Evolutionary conservation across 2,797 vertebrate species (phyloP), one percentile per base, ranked within the genome.

Genomic region (Mareca strepera): DNA sequence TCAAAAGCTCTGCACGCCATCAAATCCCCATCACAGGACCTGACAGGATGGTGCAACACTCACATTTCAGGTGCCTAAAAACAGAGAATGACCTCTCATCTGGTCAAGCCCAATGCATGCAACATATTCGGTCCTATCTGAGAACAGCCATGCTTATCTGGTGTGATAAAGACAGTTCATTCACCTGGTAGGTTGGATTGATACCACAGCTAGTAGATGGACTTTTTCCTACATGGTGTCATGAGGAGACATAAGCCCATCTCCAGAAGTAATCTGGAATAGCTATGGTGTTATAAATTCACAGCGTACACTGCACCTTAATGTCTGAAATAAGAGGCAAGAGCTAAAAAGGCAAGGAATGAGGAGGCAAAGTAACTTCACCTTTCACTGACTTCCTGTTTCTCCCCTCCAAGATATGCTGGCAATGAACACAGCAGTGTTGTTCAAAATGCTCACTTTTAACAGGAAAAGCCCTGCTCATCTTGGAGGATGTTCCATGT

Each of bases 1-100:
- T 48, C 4, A 37, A 41, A 78, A 35, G 44, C 55, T 67, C 52
- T 43, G 58, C 72, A 43, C 0, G 0, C 43, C 22, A 0, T 59
- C 82, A 88, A 43, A 63, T 17, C 63, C 77, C 64, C 60, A 58
- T 64, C 64, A 63, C 58, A 22, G 68, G 44, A 44, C 52, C 67
- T 79, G 48, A 5, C 28, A 22, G 62, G 66, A 35, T 4, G 2
- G 9, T 46, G 73, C 8, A 28, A 90, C 8, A 0, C 17, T 7
- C 44, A 50, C 23, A 23, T 50, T 33, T 17, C 37, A 12, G 33
- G 17, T 63, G 33, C 13, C 53, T 73, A 44, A 25, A 3, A 33
- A 2, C 17, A 77, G 21, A 44, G 22, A 84, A 18, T 21, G 31
- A 10, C 39, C 56, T 39, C 46, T 12, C 1, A 1, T 11, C 58